A percentile compares a stretch with the other conserved stretches of the same genome.
Evolutionary conservation across 92 coral and sea anemone genomes (phyloP).

Genomic region (Porites evermanni): DNA sequence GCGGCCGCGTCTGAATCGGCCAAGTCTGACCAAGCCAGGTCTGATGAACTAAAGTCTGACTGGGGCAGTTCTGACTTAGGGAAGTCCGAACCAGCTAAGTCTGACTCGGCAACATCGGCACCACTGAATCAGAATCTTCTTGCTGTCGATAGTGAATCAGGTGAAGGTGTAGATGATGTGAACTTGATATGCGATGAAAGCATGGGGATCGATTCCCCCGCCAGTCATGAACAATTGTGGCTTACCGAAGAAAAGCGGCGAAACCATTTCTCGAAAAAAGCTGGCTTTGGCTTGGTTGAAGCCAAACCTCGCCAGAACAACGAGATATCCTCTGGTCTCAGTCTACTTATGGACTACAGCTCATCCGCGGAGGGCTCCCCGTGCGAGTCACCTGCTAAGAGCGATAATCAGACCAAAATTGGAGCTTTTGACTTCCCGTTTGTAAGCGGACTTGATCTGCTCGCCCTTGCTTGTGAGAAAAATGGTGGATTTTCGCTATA

Average conservation of each 20-base stretch:
- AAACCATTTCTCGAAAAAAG: constrained; percentile 30
- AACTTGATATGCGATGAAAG: constrained; percentile 63
- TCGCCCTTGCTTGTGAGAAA: constrained; percentile 35
- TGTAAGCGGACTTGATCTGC: constrained; percentile 28
- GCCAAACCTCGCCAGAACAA: constrained; percentile 31
- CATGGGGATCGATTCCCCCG: constrained; percentile 37
- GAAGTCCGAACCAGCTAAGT: too few species aligned
- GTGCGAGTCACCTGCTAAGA: constrained; percentile 39
- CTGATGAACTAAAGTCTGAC: background rate
- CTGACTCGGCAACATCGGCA: background rate
- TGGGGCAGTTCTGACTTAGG: background rate
- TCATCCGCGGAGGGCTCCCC: constrained; percentile 84
- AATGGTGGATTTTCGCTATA: background rate
- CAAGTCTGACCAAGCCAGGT: background rate
- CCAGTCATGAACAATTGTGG: constrained; percentile 30
- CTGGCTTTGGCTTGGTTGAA: constrained; percentile 38
- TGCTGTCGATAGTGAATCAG: constrained; percentile 31
- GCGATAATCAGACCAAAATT: constrained; percentile 3
- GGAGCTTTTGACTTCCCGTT: constrained; percentile 35
- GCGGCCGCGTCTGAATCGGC: background rate
- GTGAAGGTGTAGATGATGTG: constrained; percentile 35
- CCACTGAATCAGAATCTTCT: background rate
- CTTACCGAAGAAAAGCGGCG: constrained; percentile 48
- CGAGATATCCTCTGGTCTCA: constrained; percentile 71
- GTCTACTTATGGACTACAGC: constrained; percentile 82